These are phyloP conservation scores for Coleophora deauratella DNA, from an alignment of 2,888 invertebrate genomes.

Conservation along the genomic window DNA sequence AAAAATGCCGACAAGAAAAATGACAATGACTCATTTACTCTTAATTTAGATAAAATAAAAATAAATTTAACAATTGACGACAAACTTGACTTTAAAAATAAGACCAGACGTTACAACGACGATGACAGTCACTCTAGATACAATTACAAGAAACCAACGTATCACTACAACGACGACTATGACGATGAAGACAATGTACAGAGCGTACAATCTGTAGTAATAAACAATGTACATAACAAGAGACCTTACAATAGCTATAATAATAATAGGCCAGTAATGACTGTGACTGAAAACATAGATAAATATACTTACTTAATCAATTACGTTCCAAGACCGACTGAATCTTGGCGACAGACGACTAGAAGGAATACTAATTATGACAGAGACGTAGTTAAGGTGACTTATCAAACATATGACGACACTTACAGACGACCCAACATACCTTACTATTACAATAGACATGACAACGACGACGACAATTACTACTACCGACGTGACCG, in stretches of 20 bases:
- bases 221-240: constrained; percentile 53
- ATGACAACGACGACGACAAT: constrained; percentile 28
- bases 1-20: constrained; percentile 27
- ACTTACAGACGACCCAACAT: constrained; percentile 59
- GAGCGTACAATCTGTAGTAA: constrained; percentile 56
- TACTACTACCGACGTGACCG: constrained; percentile 36
- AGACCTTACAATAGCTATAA: constrained; percentile 36
- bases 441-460: constrained; percentile 51
- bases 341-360: constrained; percentile 59
- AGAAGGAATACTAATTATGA: constrained; percentile 36
- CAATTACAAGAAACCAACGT: constrained; percentile 27
- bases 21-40: constrained; percentile 22
- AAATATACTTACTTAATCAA: constrained; percentile 69
- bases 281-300: constrained; percentile 64
- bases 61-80: constrained; percentile 56
- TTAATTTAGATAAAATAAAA: constrained; percentile 28
- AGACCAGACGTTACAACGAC: constrained; percentile 52
- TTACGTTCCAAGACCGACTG: constrained; percentile 67
- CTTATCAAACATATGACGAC: constrained; percentile 63
- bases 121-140: constrained; percentile 44
- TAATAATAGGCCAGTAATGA: constrained; percentile 48
- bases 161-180: constrained; percentile 24
- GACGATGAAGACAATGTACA: constrained; percentile 45
- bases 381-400: constrained; percentile 62
- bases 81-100: constrained; percentile 75